Evolutionary conservation across 2,888 invertebrate species (phyloP).

Genomic region (Andrena haemorrhoa): DNA sequence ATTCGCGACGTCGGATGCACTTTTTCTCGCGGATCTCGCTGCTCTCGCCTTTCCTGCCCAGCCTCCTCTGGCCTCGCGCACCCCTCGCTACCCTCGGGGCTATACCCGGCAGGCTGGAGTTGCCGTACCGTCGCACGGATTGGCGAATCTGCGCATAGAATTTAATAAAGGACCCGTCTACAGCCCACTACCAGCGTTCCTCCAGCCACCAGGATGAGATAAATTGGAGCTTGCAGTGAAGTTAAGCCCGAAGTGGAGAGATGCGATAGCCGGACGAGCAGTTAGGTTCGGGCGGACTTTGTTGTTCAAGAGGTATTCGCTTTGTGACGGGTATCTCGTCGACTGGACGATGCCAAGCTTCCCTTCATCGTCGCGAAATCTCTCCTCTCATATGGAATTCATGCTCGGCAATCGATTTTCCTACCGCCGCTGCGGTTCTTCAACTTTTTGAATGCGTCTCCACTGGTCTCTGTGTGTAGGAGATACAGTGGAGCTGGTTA

Average conservation of each 20-base stretch:
- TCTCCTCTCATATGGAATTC: not conserved
- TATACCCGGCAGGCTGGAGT: conserved; percentile 23
- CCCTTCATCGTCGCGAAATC: not conserved
- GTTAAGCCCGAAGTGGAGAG: conserved; percentile 19
- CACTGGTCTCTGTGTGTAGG: not conserved
- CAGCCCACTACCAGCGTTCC: conserved; percentile 15
- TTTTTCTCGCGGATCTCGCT: conserved; percentile 35
- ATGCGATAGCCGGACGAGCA: not conserved
- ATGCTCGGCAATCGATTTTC: not conserved
- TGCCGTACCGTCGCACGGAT: conserved; percentile 39
- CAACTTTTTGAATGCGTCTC: not conserved
- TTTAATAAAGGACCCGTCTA: conserved; percentile 55
- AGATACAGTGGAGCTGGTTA: not conserved
- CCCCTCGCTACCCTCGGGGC: conserved; percentile 10
- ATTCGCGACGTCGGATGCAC: conserved; percentile 51
- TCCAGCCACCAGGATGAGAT: conserved; percentile 23
- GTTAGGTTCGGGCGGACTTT: not conserved
- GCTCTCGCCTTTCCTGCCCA: not conserved
- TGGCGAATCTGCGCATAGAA: conserved; percentile 52
- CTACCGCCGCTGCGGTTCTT: not conserved
- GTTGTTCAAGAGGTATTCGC: conserved; percentile 12
- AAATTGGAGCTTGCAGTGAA: conserved; percentile 40
- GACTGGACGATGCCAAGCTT: not conserved
- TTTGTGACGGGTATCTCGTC: conserved; percentile 8
- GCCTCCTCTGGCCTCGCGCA: conserved; percentile 9